These are phyloP conservation scores for Palloptera scutellata DNA, from an alignment of 2,888 invertebrate species.

Conservation along the genomic window DNA sequence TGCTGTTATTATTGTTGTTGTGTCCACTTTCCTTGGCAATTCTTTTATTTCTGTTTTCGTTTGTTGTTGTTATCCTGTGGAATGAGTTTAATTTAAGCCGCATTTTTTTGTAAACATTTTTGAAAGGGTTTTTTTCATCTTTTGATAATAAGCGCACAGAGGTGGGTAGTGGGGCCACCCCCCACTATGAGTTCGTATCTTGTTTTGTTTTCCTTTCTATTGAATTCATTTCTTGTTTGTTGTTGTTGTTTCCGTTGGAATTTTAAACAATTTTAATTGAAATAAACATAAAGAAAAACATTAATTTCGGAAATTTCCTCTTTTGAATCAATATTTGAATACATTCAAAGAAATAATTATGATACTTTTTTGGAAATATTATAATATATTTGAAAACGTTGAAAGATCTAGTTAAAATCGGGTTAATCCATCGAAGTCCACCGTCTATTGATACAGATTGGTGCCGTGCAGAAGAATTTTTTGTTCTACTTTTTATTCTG, in stretches of 20 bases:
- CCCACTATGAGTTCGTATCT: neutral
- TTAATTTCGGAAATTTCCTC: no score
- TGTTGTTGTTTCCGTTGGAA: neutral
- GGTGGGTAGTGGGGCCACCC: no score
- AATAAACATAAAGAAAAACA: conserved; percentile 7
- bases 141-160: neutral
- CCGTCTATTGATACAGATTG: no score
- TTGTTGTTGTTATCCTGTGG: neutral
- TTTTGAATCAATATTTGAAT: no score
- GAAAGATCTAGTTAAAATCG: no score
- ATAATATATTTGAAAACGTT: no score
- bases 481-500: no score
- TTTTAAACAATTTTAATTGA: conserved; percentile 25
- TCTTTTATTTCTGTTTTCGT: conserved; percentile 9
- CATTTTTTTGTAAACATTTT: neutral
- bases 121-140: conserved; percentile 10
- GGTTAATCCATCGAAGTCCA: no score
- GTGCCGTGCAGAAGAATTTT: no score
- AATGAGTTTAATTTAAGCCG: conserved; percentile 10
- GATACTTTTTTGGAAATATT: no score
- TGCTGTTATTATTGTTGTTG: conserved; percentile 13
- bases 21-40: conserved; percentile 20
- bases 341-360: no score
- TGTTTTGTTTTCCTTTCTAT: neutral
- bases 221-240: neutral